Conservation (phyloP, 1,140 invertebrate genomes). For the Hesperophylax magnus region DNA sequence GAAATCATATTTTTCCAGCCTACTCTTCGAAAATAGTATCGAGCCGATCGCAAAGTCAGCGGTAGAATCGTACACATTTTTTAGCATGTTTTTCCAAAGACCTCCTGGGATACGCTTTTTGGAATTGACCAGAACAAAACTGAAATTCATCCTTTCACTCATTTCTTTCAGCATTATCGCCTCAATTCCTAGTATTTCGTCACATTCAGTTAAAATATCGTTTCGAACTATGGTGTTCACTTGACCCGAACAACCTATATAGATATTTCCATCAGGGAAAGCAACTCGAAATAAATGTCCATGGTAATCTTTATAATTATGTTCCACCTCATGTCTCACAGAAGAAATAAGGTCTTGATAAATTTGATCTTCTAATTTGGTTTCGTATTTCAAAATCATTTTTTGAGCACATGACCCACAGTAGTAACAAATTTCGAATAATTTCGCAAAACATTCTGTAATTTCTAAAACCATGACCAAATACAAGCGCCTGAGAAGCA, state of each 20-base stretch:
- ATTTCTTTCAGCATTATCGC: slow-evolving; percentile 35
- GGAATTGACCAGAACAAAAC: slow-evolving; percentile 31
- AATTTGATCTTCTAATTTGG: neutral
- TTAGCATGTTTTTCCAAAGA: slow-evolving; percentile 45
- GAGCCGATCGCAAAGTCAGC: slow-evolving; percentile 49
- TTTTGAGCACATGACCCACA: slow-evolving; percentile 36
- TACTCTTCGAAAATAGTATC: slow-evolving; percentile 39
- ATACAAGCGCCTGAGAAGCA: neutral
- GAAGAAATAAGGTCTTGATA: neutral
- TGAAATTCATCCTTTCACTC: slow-evolving; percentile 44
- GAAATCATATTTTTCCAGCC: slow-evolving; percentile 37
- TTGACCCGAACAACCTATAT: slow-evolving; percentile 29
- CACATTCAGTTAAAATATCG: slow-evolving; percentile 21
- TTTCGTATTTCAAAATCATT: slow-evolving; percentile 24
- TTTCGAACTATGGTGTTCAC: neutral
- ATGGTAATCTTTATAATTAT: slow-evolving; percentile 34
- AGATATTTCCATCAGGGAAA: slow-evolving; percentile 10
- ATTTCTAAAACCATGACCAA: slow-evolving; percentile 41
- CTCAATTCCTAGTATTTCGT: slow-evolving; percentile 33
- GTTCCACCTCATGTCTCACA: slow-evolving; percentile 4
- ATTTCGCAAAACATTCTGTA: neutral
- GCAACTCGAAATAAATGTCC: slow-evolving; percentile 41
- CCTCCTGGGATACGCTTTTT: slow-evolving; percentile 4
- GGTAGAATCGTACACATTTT: slow-evolving; percentile 29
- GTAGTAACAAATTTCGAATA: slow-evolving; percentile 51